These are phyloP conservation scores for Megaleporinus macrocephalus DNA, from an alignment of 2,113 vertebrate genomes.

Conservation along the genomic window DNA sequence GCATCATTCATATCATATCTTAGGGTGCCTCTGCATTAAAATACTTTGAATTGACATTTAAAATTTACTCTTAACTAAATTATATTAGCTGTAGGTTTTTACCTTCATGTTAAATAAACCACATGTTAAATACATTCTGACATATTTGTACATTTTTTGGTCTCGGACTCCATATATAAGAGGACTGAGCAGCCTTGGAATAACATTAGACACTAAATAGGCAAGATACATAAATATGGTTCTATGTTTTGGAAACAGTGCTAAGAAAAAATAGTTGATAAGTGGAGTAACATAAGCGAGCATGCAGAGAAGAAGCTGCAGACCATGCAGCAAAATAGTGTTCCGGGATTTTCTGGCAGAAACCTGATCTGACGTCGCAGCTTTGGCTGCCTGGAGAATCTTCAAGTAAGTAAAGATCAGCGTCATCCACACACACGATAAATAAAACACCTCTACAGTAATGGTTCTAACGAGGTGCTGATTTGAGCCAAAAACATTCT, in stretches of 20 bases:
- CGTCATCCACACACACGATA: constrained; percentile 62
- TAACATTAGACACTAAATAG: constrained; percentile 53
- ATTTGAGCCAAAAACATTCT: constrained; percentile 3
- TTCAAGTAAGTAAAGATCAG: constrained; percentile 64
- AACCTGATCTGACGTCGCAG: constrained; percentile 13
- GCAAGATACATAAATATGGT: constrained; percentile 34
- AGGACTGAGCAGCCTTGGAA: constrained; percentile 65
- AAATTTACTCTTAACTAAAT: not conserved
- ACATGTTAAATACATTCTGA: not conserved
- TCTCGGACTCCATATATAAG: constrained; percentile 67
- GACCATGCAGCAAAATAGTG: constrained; percentile 68
- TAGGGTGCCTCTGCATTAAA: not conserved
- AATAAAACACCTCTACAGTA: constrained; percentile 39
- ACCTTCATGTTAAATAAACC: not conserved
- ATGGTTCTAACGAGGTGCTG: constrained; percentile 14
- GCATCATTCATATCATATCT: not conserved
- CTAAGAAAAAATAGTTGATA: not conserved
- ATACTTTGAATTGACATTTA: not conserved
- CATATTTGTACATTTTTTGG: constrained; percentile 44
- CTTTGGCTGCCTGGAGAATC: constrained; percentile 53
- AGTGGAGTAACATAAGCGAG: constrained; percentile 49
- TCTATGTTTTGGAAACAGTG: constrained; percentile 1
- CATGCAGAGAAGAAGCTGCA: constrained; percentile 64
- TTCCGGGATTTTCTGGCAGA: constrained; percentile 60
- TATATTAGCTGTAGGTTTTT: not conserved